Conservation (phyloP, 2,797 vertebrate species). For the Anabas testudineus region DNA sequence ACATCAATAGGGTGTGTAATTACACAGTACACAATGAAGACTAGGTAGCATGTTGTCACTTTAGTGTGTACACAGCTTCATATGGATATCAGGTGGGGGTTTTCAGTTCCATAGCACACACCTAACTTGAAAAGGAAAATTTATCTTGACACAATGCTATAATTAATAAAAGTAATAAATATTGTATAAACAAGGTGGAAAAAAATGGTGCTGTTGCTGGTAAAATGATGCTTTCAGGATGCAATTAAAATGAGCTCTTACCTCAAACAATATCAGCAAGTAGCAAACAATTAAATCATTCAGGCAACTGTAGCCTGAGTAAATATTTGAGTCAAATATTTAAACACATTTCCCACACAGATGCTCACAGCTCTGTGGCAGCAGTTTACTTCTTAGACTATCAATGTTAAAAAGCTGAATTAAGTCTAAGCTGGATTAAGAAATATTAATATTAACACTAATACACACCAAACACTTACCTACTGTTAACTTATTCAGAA, state of each 20-base stretch:
- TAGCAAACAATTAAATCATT: background rate
- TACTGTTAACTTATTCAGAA: background rate
- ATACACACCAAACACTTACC: background rate
- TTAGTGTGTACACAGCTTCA: background rate
- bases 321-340: constrained; percentile 29
- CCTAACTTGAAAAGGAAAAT: background rate
- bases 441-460: background rate
- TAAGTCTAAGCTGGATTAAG: background rate
- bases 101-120: background rate
- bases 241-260: background rate
- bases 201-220: background rate
- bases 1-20: background rate
- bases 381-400: background rate
- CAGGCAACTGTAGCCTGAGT: constrained; percentile 4
- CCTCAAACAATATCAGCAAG: background rate
- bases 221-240: background rate
- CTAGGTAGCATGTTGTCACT: background rate
- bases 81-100: background rate
- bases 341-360: background rate
- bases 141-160: no score
- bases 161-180: background rate
- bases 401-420: background rate
- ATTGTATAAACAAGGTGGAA: constrained; percentile 13
- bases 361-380: background rate
- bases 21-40: background rate